These are phyloP conservation scores for Geopemphigus sp. DNA, from an alignment of 1,140 invertebrate species.

Conservation along the genomic window DNA sequence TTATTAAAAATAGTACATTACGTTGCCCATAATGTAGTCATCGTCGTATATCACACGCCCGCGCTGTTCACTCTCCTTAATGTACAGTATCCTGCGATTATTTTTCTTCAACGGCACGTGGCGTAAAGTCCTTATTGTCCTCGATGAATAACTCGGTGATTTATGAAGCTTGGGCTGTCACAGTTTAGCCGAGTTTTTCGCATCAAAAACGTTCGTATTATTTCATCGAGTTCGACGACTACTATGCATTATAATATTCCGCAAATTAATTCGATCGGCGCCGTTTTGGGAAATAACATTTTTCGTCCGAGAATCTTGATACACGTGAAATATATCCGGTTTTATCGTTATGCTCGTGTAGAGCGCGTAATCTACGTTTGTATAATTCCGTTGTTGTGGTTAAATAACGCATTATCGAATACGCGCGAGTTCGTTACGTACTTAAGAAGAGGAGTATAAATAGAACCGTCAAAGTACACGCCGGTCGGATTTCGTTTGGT, in stretches of 20 bases:
- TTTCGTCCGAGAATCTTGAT: background rate
- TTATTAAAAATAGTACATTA: background rate
- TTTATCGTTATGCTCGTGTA: too few relatives aligned
- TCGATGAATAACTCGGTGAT: conserved; percentile 14
- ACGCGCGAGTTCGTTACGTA: too few relatives aligned
- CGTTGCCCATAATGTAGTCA: background rate
- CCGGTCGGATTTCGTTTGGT: too few relatives aligned
- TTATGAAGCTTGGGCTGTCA: conserved; percentile 8
- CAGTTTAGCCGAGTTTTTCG: background rate
- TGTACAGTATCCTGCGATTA: background rate
- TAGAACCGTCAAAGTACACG: too few relatives aligned
- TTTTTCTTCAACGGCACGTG: background rate
- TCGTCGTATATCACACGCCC: background rate
- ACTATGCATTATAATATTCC: background rate
- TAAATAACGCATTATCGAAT: too few relatives aligned
- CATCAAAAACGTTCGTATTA: background rate
- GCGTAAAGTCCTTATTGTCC: background rate
- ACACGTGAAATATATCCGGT: too few relatives aligned
- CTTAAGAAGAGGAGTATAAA: too few relatives aligned
- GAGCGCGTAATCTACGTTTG: too few relatives aligned
- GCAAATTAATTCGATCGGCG: too few relatives aligned
- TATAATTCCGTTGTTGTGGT: too few relatives aligned
- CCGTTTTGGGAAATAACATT: background rate
- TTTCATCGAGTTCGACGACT: background rate
- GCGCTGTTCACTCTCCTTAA: background rate